A percentile compares a stretch with the other conserved stretches of the same genome.
Evolutionary conservation across 2,113 vertebrate species (phyloP).

Genomic region (Phycodurus eques): DNA sequence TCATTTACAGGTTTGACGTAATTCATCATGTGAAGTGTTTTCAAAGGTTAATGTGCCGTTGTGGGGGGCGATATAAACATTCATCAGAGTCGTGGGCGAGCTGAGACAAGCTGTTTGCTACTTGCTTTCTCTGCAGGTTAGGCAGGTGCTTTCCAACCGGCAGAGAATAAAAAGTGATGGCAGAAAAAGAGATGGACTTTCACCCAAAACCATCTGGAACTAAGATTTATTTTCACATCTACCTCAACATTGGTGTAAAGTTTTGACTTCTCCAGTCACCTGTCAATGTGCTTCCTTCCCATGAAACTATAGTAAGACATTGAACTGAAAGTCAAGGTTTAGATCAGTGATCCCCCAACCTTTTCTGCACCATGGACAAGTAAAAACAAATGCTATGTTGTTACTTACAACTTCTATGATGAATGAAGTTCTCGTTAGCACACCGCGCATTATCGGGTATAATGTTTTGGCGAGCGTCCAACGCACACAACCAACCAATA

Average conservation of each 20-base stretch:
- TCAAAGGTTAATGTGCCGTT: conserved; percentile 72
- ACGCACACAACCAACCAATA: not conserved
- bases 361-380: too few relatives aligned
- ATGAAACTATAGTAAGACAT: too few relatives aligned
- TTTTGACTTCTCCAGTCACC: too few relatives aligned
- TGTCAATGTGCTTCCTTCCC: too few relatives aligned
- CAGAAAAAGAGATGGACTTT: not conserved
- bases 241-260: too few relatives aligned
- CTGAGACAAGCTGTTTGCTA: conserved; percentile 70
- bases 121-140: conserved; percentile 54
- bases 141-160: conserved; percentile 37
- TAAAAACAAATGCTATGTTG: too few relatives aligned
- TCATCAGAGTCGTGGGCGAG: conserved; percentile 66
- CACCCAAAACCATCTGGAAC: not conserved
- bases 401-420: too few relatives aligned
- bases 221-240: not conserved
- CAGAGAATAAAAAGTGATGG: not conserved
- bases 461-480: not conserved
- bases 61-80: conserved; percentile 65
- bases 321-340: too few relatives aligned
- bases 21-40: conserved; percentile 84
- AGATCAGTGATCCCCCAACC: too few relatives aligned
- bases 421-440: too few relatives aligned
- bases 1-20: conserved; percentile 76
- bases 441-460: too few relatives aligned